Evolutionary conservation across 2,113 vertebrate genomes (phyloP), one percentile per base, ranked within the genome.

Genomic region (Chaetops frenatus): DNA sequence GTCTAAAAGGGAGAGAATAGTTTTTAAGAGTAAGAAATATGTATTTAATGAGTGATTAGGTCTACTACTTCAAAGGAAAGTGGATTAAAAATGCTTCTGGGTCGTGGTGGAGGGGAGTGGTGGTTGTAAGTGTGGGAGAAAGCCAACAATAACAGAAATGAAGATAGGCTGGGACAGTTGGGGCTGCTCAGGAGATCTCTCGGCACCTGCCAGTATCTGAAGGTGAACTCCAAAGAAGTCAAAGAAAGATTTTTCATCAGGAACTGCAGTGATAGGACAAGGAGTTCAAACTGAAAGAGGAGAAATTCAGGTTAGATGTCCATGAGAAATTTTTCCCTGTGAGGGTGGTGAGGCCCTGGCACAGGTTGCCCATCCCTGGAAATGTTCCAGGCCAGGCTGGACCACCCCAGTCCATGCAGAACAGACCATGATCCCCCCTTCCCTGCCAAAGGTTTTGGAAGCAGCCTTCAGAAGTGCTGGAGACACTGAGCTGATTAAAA

Each of bases 381-480:
- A 35, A 6, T 18, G 47, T 20, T 47, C 54, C 64, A 61, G 45
- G 25, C 29, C 47, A 61, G 47, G 53, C 0, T 12, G n/a, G 79
- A 61, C 3, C 36, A 60, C 9, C 11, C 35, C 47, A 74, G 31
- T 2, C 45, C 19, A 4, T 29, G 33, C 42, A 72, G 45, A 45
- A 44, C 31, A 76, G 8, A 35, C 29, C 3, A 1, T 22, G 28
- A 58, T 24, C 11, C 24, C 33, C 33, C 14, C 12, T 57, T 70
- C 33, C 42, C 40, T 90, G 31, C 24, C 45, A n/a, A 6, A 5
- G 64, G 56, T 7, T 65, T 80, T 27, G 45, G 67, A 66, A 86
- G 23, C 36, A 12, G 3, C 3, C 0, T 23, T 81, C 73, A 81
- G 27, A 50, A 76, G 44, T 0, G 0, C 70, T 13, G 10, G 64